Evolutionary conservation across 35 echinoderm and acorn worm species (phyloP), one percentile per base, ranked within the genome.

Genomic region (Chiridota heheva): DNA sequence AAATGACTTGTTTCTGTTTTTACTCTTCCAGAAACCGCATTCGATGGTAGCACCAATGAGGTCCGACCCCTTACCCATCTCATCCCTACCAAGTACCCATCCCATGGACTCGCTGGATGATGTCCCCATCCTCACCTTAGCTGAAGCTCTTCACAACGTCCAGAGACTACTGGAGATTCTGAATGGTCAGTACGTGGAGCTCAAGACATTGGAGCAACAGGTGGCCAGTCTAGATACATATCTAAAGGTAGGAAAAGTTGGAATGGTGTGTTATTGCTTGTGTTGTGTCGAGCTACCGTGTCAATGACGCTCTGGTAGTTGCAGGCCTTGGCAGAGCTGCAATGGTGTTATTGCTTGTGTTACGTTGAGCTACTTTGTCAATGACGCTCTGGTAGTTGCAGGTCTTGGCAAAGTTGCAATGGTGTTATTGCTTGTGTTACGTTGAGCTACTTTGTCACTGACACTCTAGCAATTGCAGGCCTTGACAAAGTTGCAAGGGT

Each of bases 91-190:
- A 17, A 42, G 55, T 35, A 51, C 77, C 24, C 67, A 67, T 20
- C 69, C 82, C 6, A 47, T 81, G 22, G 92, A 96, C 76, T n/a
- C n/a, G n/a, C 69, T 96, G 65, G 69, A 78, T 22, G 78, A 88
- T 2, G 83, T 82, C 60, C 92, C 82, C 2, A 90, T 80, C 36
- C 44, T 96, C 27, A 96, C 92, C 2, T 44, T 96, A 90, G 87
- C 89, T 6, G 92, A 90, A 63, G 76, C 92, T 20, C 36, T 96
- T 34, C 92, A 96, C 71, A 96, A 96, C 34, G 86, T 86, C 1
- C 73, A 55, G 46, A 81, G 78, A 42, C 48, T 90, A 57, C 46
- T 96, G 7, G 87, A 90, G 65, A 96, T 96, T 28, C 59, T 90
- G 20, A 86, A 84, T 29, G 87, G 87, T 10, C 91, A 96, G 40